These are phyloP conservation scores for Cantharis rustica DNA, from an alignment of 2,888 invertebrate species.

Conservation along the genomic window DNA sequence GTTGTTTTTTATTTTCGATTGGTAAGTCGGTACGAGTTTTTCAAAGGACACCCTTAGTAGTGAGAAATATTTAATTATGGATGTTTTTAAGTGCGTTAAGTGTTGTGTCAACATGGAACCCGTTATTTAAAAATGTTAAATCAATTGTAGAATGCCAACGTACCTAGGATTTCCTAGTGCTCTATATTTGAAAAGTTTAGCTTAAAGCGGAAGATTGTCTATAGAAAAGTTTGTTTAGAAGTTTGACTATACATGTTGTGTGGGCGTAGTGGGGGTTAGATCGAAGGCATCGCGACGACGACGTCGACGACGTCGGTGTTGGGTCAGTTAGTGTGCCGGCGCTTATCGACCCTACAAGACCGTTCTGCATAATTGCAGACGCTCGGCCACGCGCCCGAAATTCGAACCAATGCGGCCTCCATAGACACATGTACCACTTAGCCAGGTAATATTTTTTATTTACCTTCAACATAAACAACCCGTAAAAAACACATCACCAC, in stretches of 20 bases:
- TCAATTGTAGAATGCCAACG: neutral
- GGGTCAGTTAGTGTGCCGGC: slow-evolving; percentile 54
- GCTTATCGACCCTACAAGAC: slow-evolving; percentile 47
- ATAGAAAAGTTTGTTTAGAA: slow-evolving; percentile 24
- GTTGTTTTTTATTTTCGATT: neutral
- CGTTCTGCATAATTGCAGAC: slow-evolving; percentile 37
- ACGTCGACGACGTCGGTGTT: slow-evolving; percentile 49
- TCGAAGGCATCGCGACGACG: slow-evolving; percentile 51
- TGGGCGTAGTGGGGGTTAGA: slow-evolving; percentile 43
- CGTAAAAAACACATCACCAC: neutral
- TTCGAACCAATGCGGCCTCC: slow-evolving; percentile 53
- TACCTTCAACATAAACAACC: slow-evolving; percentile 6
- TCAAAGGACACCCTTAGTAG: neutral
- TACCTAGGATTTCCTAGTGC: slow-evolving; percentile 6
- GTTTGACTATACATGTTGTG: slow-evolving; percentile 25
- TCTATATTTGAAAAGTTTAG: slow-evolving; percentile 16
- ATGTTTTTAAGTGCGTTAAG: neutral
- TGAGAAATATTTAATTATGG: neutral
- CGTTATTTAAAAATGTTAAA: neutral
- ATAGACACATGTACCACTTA: slow-evolving; percentile 53
- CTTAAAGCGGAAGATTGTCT: slow-evolving; percentile 1
- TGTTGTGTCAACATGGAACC: neutral
- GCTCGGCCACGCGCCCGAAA: slow-evolving; percentile 46
- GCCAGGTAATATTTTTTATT: slow-evolving; percentile 43
- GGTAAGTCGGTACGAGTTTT: neutral